Base-by-base conservation (phyloP, 1,140 invertebrate species). In the Chironomus striatipennis region DNA sequence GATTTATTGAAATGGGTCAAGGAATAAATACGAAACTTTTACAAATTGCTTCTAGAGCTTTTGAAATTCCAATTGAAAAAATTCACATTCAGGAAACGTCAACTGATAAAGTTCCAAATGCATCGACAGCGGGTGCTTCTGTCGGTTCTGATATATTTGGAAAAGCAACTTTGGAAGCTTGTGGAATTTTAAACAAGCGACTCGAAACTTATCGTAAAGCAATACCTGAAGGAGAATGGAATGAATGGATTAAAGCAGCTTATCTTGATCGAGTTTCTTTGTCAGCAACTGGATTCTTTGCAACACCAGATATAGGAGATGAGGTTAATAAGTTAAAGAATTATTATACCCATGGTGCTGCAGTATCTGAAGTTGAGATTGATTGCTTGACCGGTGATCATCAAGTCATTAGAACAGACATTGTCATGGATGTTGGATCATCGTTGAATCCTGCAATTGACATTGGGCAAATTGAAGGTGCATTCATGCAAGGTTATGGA, bases 391-490 rank as follows among this genome's bases (percentile, higher is more conserved):
- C 86, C n/a, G 87, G 87, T 6, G 85, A 87, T 76, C 86, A 87
- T 78, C 81, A 88, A 83, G 85, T 90, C 3, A 77, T 90, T 10
- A 82, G 85, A 77, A 88, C 88, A 15, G 88, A 90, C 77, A 90
- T 91, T 75, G 88, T 90, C 0, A 90, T 90, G 88, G 89, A 91
- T 79, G 79, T 90, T 57, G 89, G 89, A 7, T 85, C 87, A 76
- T 89, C 87, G 78, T 78, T 91, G 64, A 91, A 90, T 79, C 89
- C 89, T 18, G 88, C 88, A 1, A 87, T 90, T 76, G 89, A 91
- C 78, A 88, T 91, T 77, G 90, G 89, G 10, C 89, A 91, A 81
- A 88, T 91, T 18, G 90, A 91, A 83, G 89, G 90, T n/a, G 89
- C 85, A 0, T 90, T 90, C 80, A 83, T 87, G 75, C 89, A 90